Percentiles rank a stretch among this genome's conserved stretches.
Conservation (phyloP, 2,888 invertebrate genomes). For the Ectemnius lituratus region DNA sequence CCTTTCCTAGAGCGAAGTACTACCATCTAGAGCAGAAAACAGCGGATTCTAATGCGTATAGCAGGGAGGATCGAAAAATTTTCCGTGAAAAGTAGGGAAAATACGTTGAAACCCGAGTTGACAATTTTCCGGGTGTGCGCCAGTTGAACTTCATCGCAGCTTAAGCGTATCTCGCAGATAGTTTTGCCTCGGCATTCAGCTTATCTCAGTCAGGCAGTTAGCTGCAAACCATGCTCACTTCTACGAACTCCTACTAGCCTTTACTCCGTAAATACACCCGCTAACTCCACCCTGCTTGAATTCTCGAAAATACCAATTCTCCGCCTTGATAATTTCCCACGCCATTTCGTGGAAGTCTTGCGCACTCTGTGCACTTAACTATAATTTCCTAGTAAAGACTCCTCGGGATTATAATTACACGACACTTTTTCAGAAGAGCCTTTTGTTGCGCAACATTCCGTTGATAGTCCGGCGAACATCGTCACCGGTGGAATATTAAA, state of each 20-base stretch:
- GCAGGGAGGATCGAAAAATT: background rate
- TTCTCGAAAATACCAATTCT: constrained; percentile 22
- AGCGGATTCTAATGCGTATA: no score
- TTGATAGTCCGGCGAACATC: no score
- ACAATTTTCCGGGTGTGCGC: constrained; percentile 23
- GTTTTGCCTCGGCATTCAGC: constrained; percentile 38
- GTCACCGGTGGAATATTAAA: no score
- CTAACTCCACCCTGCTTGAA: constrained; percentile 42
- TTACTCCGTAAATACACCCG: constrained; percentile 30
- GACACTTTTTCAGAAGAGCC: no score
- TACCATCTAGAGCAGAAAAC: no score
- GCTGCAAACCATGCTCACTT: constrained; percentile 39
- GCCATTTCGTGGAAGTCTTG: no score
- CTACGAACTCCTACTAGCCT: constrained; percentile 30
- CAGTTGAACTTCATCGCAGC: constrained; percentile 20
- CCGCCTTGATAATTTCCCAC: no score
- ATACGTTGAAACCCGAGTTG: constrained; percentile 5
- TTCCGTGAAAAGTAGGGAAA: constrained; percentile 1
- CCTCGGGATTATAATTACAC: no score
- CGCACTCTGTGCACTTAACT: no score
- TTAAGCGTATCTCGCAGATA: constrained; percentile 37
- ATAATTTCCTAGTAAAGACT: no score
- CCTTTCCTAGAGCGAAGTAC: no score
- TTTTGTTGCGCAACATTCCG: no score
- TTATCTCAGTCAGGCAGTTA: constrained; percentile 51